Evolutionary conservation across 2,113 vertebrate genomes (phyloP), one percentile per base, ranked within the genome.

Genomic region (Meles meles): DNA sequence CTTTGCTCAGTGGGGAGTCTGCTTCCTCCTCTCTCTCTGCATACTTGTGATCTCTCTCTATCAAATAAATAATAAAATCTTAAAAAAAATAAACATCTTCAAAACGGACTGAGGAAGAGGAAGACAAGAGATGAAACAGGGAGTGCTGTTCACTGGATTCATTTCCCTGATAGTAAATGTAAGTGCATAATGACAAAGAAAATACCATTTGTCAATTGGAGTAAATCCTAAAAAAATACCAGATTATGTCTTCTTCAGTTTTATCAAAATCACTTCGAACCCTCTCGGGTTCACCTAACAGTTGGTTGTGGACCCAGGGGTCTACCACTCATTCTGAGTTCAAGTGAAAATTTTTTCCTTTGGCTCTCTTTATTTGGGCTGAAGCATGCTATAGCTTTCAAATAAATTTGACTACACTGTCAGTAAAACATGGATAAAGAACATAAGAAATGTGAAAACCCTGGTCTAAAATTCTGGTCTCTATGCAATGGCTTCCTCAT

Each of bases 101-200:
- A 77, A 74, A 59, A 96, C 88, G 34, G 15, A 21, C 2, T 90
- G 94, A 96, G 92, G 37, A 55, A 31, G 25, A 27, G n/a, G 92
- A 96, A 93, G 37, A 20, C 29, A 23, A 27, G 39, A 69, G 37
- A 47, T 27, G 29, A 57, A 85, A 88, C 0, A 34, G 61, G 74
- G 55, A 37, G 47, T 90, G 31, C 9, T 85, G 23, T 49, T 95
- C 37, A 55, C 86, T 59, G 49, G 25, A 47, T 83, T 88, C 71
- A 37, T 59, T 89, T 96, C 47, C 89, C 82, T 44, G 80, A 63
- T 79, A 96, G 29, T 93, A 84, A 95, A 3, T 85, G 29, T 3
- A 90, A 69, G 25, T 89, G 27, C 39, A 88, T 76, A 55, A 63
- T n/a, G 3, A 7, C 57, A 98, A 90, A 90, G 65, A 96, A 94